Evolutionary conservation across 2,797 vertebrate species (phyloP), one percentile per base, ranked within the genome.

Genomic region (Rachycentron canadum): DNA sequence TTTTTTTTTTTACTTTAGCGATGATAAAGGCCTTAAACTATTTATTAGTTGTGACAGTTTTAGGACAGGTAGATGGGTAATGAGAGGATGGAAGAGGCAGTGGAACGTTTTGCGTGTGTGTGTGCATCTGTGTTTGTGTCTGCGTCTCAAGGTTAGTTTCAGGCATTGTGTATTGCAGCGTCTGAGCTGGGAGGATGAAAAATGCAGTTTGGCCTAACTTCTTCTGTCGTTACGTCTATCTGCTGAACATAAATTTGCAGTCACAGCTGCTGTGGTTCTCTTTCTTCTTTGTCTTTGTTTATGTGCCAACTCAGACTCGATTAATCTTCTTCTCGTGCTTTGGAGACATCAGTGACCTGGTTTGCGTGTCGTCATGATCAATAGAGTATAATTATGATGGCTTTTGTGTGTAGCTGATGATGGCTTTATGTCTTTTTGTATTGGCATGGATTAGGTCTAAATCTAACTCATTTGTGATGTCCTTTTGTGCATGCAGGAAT

Each of bases 11-110:
- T 17, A 56, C n/a, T 65, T 75, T 79, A 57, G 67, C 69, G 67
- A 32, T 16, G 11, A 72, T 53, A 72, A 71, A 77, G 53, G 11
- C 41, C 43, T 67, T 70, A 23, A 72, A 52, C 41, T 65, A 81
- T 85, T 59, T 79, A 82, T 85, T 65, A 52, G n/a, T 32, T 41
- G 19, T 76, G 84, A 69, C 81, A 81, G 69, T 74, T 83, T 84
- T 76, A 79, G 65, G 75, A 86, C 65, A 83, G 76, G 72, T 77
- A 69, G 41, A 41, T 40, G 50, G 53, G n/a, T 81, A 76, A 62
- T 72, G 56, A 75, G 62, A 78, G 56, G 72, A 73, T 75, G 68
- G 81, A 83, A 58, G 26, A 71, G 30, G 19, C 43, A 52, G 38
- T 73, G 86, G 78, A 85, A 88, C 60, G 26, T 82, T 63, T 30